phyloP scores from a whole-genome alignment of 2,888 invertebrate genomes.

The Microctonus aethiopoides region DNA sequence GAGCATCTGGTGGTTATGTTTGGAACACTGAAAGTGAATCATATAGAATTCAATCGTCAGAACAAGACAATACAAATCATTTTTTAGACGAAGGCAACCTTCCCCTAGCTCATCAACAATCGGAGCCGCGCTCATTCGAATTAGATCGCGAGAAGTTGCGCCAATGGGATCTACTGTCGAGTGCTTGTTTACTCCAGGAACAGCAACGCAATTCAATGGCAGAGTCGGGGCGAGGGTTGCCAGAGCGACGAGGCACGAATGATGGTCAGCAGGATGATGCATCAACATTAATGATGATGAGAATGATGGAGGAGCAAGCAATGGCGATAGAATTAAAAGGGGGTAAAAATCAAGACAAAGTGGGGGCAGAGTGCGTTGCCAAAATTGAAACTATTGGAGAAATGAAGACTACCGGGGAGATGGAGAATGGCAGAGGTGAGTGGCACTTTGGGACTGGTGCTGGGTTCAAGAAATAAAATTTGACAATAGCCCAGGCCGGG shows the following conservation, averaged over 20 bases:
- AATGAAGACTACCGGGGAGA: conserved; percentile 26
- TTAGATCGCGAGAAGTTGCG: conserved; percentile 87
- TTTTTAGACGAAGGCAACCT: conserved; percentile 69
- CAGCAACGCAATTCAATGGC: conserved; percentile 72
- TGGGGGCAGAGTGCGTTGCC: conserved; percentile 19
- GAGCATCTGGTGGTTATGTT: conserved; percentile 58
- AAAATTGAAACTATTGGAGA: conserved; percentile 19
- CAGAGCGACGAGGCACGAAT: conserved; percentile 41
- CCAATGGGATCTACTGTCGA: conserved; percentile 91
- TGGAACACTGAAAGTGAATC: conserved; percentile 66
- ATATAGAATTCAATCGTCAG: conserved; percentile 49
- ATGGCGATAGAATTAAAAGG: conserved; percentile 5
- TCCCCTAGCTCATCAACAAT: conserved; percentile 56
- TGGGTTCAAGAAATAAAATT: conserved; percentile 56
- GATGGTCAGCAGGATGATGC: conserved; percentile 23
- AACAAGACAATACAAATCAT: conserved; percentile 47
- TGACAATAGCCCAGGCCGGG: conserved; percentile 44
- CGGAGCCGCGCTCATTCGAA: conserved; percentile 62
- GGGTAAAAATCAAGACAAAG: conserved; percentile 12
- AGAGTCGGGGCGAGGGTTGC: conserved; percentile 63
- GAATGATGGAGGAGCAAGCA: conserved; percentile 27
- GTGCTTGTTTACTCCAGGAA: conserved; percentile 70
- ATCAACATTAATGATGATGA: conserved; percentile 26
- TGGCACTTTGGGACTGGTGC: conserved; percentile 61
- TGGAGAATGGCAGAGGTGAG: conserved; percentile 54